Evolutionary conservation across 1,140 invertebrate species (phyloP).

Genomic region (Anagrus nilaparvatae): DNA sequence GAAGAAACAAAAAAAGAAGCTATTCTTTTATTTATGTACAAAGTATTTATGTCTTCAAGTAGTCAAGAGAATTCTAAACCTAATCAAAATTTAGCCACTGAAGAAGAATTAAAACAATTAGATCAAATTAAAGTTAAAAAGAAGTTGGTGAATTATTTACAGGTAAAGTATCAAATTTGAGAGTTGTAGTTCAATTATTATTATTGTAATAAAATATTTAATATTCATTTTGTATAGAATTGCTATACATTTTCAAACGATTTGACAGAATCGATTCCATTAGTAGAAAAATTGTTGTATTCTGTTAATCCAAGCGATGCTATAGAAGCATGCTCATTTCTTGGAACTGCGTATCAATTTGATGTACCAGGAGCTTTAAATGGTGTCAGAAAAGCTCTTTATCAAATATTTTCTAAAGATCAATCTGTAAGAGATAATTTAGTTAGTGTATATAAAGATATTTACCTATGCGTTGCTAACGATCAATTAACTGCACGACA

Average conservation of each 20-base stretch:
- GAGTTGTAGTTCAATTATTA: too few relatives aligned
- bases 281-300: slow-evolving; percentile 60
- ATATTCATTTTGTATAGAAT: slow-evolving; percentile 41
- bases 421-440: slow-evolving; percentile 48
- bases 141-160: slow-evolving; percentile 32
- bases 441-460: slow-evolving; percentile 49
- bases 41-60: slow-evolving; percentile 35
- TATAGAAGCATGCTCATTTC: slow-evolving; percentile 74
- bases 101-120: slow-evolving; percentile 23
- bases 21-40: slow-evolving; percentile 29
- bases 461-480: slow-evolving; percentile 43
- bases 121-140: slow-evolving; percentile 29
- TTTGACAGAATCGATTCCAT: slow-evolving; percentile 57
- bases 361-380: slow-evolving; percentile 58
- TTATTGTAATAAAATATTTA: too few relatives aligned
- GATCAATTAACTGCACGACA: slow-evolving; percentile 24
- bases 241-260: slow-evolving; percentile 53
- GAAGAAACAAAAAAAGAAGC: slow-evolving; percentile 29
- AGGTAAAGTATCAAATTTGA: too few relatives aligned
- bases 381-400: slow-evolving; percentile 66
- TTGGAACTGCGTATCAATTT: slow-evolving; percentile 70
- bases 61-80: slow-evolving; percentile 10
- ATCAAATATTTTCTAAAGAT: slow-evolving; percentile 54
- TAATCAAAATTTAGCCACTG: slow-evolving; percentile 17
- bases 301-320: slow-evolving; percentile 69